Evolutionary conservation across 2,888 invertebrate species (phyloP), one percentile per base, ranked within the genome.

Genomic region (Amphipyra tragopoginis): DNA sequence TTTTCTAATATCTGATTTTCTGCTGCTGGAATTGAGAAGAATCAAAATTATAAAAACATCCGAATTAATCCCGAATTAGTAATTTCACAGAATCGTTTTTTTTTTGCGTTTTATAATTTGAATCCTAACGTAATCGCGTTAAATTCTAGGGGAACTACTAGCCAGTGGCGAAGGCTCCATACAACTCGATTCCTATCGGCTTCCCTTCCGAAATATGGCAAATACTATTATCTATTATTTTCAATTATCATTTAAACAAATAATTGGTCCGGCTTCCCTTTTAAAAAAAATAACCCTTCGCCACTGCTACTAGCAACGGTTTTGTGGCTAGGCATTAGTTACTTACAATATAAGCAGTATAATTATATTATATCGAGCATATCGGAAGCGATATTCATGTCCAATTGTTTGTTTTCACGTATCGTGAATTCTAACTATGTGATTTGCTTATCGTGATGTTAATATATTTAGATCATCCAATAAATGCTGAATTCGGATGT

Each of bases 1-100:
- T 86, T 88, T 74, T 93, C 92, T 55, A 93, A 51, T 29, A 85
- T 79, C 74, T 86, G 86, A 60, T 85, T 87, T 60, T 86, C 88
- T 59, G 90, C 85, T 79, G 88, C 61, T 63, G 69, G 11, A 75
- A 77, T 47, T 15, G 8, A 55, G 14, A 36, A 39, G 13, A 5
- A 59, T 48, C 1, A 9, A 0, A 38, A 40, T 45, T 5, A 52
- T 0, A 45, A 43, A 64, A 3, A 2, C 21, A 21, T 3, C n/a
- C n/a, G n/a, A n/a, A n/a, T n/a, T n/a, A n/a, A n/a, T n/a, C n/a
- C n/a, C n/a, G n/a, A n/a, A n/a, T n/a, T n/a, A n/a, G n/a, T n/a
- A n/a, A n/a, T n/a, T n/a, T n/a, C n/a, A n/a, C 21, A 21, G 9
- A 33, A 9, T 33, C 10, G 4, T 43, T 21, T 0, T 21, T 39